Percentiles rank a stretch among this genome's conserved stretches.
Evolutionary conservation across 2,888 invertebrate species (phyloP).

Genomic region (Pandemis corylana): DNA sequence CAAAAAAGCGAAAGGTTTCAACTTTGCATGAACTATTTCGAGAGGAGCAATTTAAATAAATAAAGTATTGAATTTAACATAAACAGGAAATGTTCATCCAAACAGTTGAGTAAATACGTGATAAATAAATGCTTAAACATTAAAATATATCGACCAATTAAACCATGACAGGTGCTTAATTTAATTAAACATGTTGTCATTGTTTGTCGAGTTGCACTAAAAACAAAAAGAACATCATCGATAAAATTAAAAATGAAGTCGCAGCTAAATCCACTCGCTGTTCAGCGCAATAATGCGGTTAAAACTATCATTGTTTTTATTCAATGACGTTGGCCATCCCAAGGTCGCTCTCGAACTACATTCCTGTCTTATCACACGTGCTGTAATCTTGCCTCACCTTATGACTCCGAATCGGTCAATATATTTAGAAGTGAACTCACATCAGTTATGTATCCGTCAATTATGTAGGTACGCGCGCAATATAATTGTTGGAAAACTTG

Average conservation of each 20-base stretch:
- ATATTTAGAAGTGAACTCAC: constrained; percentile 32
- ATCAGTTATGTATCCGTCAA: neutral
- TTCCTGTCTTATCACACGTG: constrained; percentile 26
- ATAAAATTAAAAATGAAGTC: neutral
- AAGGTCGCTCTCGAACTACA: constrained; percentile 18
- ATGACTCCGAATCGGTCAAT: constrained; percentile 21
- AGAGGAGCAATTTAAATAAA: too few species aligned
- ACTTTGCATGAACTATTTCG: too few species aligned
- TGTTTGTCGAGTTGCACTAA: neutral
- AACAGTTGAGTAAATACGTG: too few species aligned
- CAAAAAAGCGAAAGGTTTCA: too few species aligned
- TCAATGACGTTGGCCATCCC: constrained; percentile 4
- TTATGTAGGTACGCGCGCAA: too few species aligned
- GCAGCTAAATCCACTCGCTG: neutral
- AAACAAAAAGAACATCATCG: neutral
- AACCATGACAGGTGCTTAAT: neutral
- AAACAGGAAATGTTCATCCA: too few species aligned
- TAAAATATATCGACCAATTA: too few species aligned
- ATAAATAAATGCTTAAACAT: too few species aligned
- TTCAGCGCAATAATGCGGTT: neutral
- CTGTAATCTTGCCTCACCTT: constrained; percentile 23
- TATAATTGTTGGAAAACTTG: too few species aligned
- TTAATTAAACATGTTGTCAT: neutral
- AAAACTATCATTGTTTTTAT: constrained; percentile 6
- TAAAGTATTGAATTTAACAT: too few species aligned